Conservation (phyloP, 2,888 invertebrate species). For the Lasiommata megera region DNA sequence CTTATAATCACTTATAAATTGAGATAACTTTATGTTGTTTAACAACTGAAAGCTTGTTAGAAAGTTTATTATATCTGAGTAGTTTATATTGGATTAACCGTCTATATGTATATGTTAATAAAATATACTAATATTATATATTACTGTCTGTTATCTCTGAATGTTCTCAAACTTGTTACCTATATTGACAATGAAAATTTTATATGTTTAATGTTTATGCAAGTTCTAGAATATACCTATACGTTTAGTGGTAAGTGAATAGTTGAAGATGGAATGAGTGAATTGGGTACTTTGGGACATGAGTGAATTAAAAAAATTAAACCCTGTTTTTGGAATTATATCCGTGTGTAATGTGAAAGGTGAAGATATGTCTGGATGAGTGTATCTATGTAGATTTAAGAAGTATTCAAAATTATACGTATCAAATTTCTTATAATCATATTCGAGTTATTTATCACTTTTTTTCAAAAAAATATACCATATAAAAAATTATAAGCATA, state of each 20-base stretch:
- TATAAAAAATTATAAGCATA: no score
- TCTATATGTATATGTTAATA: slow-evolving; percentile 12
- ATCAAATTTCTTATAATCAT: neutral
- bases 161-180: slow-evolving; percentile 12
- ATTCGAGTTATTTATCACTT: no score
- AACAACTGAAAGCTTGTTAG: neutral
- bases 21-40: neutral
- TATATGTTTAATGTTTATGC: slow-evolving; percentile 34
- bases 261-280: no score
- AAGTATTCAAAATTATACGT: neutral
- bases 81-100: slow-evolving; percentile 11
- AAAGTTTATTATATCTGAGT: slow-evolving; percentile 1
- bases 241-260: neutral
- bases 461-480: no score
- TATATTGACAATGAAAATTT: slow-evolving; percentile 68
- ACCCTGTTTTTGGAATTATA: neutral
- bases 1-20: neutral
- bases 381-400: neutral
- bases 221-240: neutral
- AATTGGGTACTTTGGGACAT: neutral
- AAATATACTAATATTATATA: neutral
- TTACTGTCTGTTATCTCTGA: slow-evolving; percentile 4
- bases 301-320: no score
- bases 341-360: neutral
- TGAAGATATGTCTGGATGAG: no score